Evolutionary conservation across 2,888 invertebrate genomes (phyloP).

Genomic region (Zele albiditarsus): DNA sequence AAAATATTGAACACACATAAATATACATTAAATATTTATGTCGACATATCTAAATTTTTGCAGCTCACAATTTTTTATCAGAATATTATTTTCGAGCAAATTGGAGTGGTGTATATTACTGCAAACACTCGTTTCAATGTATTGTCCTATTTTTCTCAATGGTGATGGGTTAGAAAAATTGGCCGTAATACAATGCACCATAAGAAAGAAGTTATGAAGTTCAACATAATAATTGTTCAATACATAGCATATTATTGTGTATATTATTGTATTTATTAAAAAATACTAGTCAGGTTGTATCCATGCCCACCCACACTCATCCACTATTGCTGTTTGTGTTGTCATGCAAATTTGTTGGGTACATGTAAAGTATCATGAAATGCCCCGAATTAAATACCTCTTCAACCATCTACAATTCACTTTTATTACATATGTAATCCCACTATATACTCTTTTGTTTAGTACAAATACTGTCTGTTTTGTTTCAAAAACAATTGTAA

Average conservation of each 20-base stretch:
- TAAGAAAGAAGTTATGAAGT: no score
- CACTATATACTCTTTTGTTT: conserved; percentile 11
- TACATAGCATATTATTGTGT: neutral
- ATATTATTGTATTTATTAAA: neutral
- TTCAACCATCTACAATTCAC: conserved; percentile 27
- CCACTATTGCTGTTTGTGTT: conserved; percentile 34
- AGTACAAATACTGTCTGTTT: neutral
- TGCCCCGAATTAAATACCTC: conserved; percentile 42
- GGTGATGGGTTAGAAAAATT: no score
- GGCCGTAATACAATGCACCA: no score
- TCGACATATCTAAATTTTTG: no score
- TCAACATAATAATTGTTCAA: no score
- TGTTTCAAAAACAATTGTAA: neutral
- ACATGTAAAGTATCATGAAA: conserved; percentile 46
- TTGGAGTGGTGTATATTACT: no score
- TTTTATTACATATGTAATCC: conserved; percentile 32
- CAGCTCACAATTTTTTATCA: no score
- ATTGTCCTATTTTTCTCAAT: no score
- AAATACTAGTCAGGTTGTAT: neutral
- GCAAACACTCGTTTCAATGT: no score
- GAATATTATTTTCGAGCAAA: no score
- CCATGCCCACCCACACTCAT: neutral
- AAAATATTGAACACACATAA: no score
- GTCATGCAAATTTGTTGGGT: conserved; percentile 50
- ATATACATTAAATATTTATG: no score